Conservation (phyloP, 2,797 vertebrate species). For the Astyanax mexicanus region DNA sequence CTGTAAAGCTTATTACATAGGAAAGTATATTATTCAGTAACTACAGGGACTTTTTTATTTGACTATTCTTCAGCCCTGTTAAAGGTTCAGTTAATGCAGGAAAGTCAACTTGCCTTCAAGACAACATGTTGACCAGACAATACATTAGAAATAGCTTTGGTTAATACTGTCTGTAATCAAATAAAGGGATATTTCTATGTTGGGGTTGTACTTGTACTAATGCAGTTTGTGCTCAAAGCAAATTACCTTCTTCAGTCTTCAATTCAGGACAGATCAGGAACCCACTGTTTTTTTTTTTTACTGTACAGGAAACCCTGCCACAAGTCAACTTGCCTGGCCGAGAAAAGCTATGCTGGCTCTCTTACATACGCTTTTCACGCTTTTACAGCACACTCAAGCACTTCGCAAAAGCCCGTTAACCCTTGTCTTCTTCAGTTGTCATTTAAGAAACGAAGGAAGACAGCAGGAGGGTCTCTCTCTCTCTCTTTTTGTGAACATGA, state of each 20-base stretch:
- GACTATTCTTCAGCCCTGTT: too few species aligned
- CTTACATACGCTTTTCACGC: not conserved
- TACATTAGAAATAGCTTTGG: too few species aligned
- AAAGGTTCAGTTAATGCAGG: too few species aligned
- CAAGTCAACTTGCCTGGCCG: not conserved
- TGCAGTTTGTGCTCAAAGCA: not conserved
- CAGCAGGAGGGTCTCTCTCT: conserved; percentile 57
- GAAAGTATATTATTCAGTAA: too few species aligned
- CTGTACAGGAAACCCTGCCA: not conserved
- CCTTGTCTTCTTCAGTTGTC: conserved; percentile 13
- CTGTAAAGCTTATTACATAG: too few species aligned
- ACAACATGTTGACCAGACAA: too few species aligned
- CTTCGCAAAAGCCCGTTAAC: conserved; percentile 25
- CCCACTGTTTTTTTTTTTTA: not conserved
- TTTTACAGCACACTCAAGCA: conserved; percentile 11
- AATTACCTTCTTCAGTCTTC: not conserved
- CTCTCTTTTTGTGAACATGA: conserved; percentile 50
- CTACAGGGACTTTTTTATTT: too few species aligned
- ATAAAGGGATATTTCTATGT: too few species aligned
- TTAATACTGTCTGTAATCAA: too few species aligned
- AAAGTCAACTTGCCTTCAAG: too few species aligned
- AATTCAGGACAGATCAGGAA: too few species aligned
- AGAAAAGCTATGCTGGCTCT: conserved; percentile 15
- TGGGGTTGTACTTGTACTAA: not conserved
- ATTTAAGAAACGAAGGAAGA: conserved; percentile 1